phyloP scores from a whole-genome alignment of 1,140 invertebrate species.

The Parasteatoda tepidariorum region DNA sequence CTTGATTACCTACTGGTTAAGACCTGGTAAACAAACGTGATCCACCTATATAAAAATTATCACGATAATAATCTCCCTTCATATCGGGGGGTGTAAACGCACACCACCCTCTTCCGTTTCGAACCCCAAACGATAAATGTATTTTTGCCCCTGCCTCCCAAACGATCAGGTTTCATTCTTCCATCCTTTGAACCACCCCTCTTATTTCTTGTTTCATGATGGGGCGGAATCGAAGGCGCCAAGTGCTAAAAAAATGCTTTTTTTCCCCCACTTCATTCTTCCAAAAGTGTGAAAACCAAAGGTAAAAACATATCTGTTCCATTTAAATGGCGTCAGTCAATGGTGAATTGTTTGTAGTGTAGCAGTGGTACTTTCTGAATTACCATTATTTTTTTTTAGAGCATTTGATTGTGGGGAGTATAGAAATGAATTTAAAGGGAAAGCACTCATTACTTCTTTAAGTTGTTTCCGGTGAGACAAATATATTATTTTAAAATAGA shows the following conservation, averaged over 20 bases:
- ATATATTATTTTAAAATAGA: no score
- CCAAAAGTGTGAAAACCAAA: background rate
- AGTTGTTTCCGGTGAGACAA: no score
- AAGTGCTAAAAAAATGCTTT: background rate
- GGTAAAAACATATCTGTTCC: background rate
- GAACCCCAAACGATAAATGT: background rate
- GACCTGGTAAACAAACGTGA: conserved; percentile 29
- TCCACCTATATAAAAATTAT: conserved; percentile 29
- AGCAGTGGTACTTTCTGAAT: background rate
- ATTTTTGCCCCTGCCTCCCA: background rate
- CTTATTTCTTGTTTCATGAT: background rate
- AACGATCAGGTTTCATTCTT: conserved; percentile 26
- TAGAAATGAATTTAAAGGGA: no score
- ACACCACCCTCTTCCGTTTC: conserved; percentile 9
- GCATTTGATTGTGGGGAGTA: no score
- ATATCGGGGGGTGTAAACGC: background rate
- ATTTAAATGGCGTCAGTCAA: background rate
- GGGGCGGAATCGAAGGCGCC: background rate
- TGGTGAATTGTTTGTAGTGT: background rate
- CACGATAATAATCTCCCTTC: conserved; percentile 6
- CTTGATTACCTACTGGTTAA: background rate
- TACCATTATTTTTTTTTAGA: background rate
- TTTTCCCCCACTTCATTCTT: background rate
- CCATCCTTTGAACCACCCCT: background rate
- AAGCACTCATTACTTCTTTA: no score